A percentile compares a stretch with the other conserved stretches of the same genome.
Evolutionary conservation across 2,888 invertebrate genomes (phyloP).

Genomic region (Platycnemis pennipes): DNA sequence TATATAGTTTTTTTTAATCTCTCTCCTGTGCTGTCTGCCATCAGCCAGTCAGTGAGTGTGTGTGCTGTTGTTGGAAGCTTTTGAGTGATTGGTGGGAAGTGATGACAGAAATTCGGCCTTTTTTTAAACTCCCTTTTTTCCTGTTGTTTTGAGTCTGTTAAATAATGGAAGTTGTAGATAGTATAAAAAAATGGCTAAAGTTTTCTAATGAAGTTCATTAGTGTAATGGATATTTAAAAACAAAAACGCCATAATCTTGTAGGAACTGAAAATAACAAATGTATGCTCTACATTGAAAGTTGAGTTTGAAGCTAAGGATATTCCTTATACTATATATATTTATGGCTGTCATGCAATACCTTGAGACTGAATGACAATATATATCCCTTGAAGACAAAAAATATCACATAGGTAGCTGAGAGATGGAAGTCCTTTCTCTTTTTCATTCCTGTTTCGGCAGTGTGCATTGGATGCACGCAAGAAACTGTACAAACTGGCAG

Average conservation of each 20-base stretch:
- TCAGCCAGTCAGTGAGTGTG: not conserved
- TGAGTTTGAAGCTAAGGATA: constrained; percentile 54
- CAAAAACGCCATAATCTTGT: constrained; percentile 51
- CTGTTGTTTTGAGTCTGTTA: constrained; percentile 60
- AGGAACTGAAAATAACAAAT: constrained; percentile 48
- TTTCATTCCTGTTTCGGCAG: constrained; percentile 48
- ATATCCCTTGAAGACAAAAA: constrained; percentile 51
- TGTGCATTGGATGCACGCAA: constrained; percentile 36
- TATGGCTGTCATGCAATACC: constrained; percentile 66
- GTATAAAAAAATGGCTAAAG: constrained; percentile 45
- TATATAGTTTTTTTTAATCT: not conserved
- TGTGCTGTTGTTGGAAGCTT: constrained; percentile 44
- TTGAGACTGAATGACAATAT: constrained; percentile 68
- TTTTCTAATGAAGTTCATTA: constrained; percentile 65
- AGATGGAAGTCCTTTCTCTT: constrained; percentile 34
- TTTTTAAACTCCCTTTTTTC: not conserved
- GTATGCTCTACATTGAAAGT: constrained; percentile 52
- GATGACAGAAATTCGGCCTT: constrained; percentile 53
- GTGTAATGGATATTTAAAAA: constrained; percentile 55
- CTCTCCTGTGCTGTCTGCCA: constrained; percentile 30
- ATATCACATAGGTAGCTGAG: constrained; percentile 60
- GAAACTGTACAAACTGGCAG: constrained; percentile 47
- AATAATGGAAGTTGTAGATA: constrained; percentile 61
- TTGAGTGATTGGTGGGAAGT: constrained; percentile 55
- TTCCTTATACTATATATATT: constrained; percentile 57